Evolutionary conservation across 2,797 vertebrate species (phyloP).

Genomic region (Thaleichthys pacificus): DNA sequence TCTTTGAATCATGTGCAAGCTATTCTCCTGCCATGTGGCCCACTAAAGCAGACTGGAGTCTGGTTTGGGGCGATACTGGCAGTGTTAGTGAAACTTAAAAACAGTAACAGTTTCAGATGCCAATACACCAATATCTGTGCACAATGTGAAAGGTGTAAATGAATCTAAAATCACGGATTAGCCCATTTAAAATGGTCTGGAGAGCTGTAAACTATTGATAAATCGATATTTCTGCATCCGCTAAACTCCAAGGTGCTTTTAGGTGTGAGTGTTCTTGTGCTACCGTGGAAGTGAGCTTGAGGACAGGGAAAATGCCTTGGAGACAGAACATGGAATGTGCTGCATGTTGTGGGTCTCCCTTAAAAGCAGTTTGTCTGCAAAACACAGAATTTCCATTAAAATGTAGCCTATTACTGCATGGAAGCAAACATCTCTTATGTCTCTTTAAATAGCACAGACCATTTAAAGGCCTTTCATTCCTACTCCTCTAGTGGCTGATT

Average conservation of each 20-base stretch:
- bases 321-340: not conserved
- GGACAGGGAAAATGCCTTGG: not conserved
- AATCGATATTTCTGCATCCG: conserved; percentile 38
- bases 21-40: conserved; percentile 70
- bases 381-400: not conserved
- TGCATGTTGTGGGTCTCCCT: no score
- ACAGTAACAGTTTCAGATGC: conserved; percentile 46
- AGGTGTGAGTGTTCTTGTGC: not conserved
- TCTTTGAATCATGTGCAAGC: conserved; percentile 60
- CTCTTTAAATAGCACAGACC: not conserved
- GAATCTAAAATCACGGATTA: conserved; percentile 47
- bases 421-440: not conserved
- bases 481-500: not conserved
- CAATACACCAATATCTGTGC: conserved; percentile 51
- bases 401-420: not conserved
- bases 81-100: conserved; percentile 30
- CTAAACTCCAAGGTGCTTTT: conserved; percentile 18
- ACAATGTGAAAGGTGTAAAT: conserved; percentile 33
- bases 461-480: not conserved
- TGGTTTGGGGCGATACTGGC: conserved; percentile 17
- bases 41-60: conserved; percentile 55
- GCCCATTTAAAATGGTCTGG: conserved; percentile 29
- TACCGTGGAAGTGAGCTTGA: not conserved
- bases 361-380: no score
- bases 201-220: conserved; percentile 11